Conservation (phyloP, 1,140 invertebrate genomes). For the Brachionus angularis region DNA sequence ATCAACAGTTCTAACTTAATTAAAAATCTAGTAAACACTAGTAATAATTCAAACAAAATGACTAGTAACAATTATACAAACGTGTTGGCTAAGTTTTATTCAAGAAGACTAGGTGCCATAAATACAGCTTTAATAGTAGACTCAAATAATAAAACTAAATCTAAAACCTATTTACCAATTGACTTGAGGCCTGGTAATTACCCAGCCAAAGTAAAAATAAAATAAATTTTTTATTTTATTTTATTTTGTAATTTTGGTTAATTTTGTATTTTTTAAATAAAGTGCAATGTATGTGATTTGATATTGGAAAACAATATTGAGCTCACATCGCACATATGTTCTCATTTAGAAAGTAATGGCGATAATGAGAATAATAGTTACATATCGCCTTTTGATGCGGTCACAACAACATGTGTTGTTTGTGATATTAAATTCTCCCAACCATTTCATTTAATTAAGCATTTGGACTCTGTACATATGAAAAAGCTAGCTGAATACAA, state of each 20-base stretch:
- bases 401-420: conserved; percentile 33
- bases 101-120: conserved; percentile 26
- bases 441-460: conserved; percentile 34
- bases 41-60: background rate
- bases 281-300: conserved; percentile 37
- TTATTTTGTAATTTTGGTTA: background rate
- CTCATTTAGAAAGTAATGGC: conserved; percentile 34
- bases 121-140: background rate
- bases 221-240: background rate
- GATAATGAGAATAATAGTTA: background rate
- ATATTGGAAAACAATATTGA: conserved; percentile 37
- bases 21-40: background rate
- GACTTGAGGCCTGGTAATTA: conserved; percentile 27
- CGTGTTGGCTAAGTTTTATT: conserved; percentile 29
- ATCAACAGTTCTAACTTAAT: background rate
- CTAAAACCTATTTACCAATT: background rate
- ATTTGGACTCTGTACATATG: conserved; percentile 35
- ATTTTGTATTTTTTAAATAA: background rate
- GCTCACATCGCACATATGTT: conserved; percentile 37
- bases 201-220: conserved; percentile 16
- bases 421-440: conserved; percentile 26
- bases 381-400: conserved; percentile 38
- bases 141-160: background rate
- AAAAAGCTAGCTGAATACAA: conserved; percentile 28
- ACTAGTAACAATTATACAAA: background rate